A percentile compares a stretch with the other conserved stretches of the same genome.
Evolutionary conservation across 2,888 invertebrate genomes (phyloP).

Genomic region (Apeira syringaria): DNA sequence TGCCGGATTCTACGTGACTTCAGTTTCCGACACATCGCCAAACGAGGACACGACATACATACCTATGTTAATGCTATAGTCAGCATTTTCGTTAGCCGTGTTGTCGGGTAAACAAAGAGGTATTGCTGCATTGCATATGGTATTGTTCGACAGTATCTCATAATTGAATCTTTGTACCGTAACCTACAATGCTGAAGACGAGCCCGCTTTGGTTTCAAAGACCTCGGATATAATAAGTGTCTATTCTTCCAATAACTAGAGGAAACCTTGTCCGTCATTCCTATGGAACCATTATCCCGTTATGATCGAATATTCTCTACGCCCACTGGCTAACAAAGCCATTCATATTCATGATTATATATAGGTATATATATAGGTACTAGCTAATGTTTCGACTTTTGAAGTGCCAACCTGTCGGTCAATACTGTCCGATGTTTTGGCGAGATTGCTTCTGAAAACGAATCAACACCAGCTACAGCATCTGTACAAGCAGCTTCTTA

Average conservation of each 20-base stretch:
- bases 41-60: slow-evolving; percentile 49
- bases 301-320: slow-evolving; percentile 29
- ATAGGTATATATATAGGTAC: too few relatives aligned
- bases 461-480: slow-evolving; percentile 26
- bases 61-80: slow-evolving; percentile 32
- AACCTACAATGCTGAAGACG: slow-evolving; percentile 51
- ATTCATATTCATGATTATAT: slow-evolving; percentile 51
- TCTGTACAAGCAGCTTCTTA: slow-evolving; percentile 63
- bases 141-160: slow-evolving; percentile 71
- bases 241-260: slow-evolving; percentile 15
- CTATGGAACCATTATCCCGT: slow-evolving; percentile 30
- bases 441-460: slow-evolving; percentile 17
- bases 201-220: slow-evolving; percentile 39
- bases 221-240: slow-evolving; percentile 23
- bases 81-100: slow-evolving; percentile 59
- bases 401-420: slow-evolving; percentile 4
- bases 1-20: slow-evolving; percentile 34
- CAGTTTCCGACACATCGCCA: slow-evolving; percentile 36
- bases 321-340: slow-evolving; percentile 35
- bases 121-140: slow-evolving; percentile 60
- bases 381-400: too few relatives aligned
- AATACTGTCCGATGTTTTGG: slow-evolving; percentile 4
- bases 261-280: slow-evolving; percentile 25
- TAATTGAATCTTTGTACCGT: slow-evolving; percentile 72
- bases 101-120: slow-evolving; percentile 65